phyloP scores from a whole-genome alignment of 1,140 invertebrate species.

The Charaxes varanes region DNA sequence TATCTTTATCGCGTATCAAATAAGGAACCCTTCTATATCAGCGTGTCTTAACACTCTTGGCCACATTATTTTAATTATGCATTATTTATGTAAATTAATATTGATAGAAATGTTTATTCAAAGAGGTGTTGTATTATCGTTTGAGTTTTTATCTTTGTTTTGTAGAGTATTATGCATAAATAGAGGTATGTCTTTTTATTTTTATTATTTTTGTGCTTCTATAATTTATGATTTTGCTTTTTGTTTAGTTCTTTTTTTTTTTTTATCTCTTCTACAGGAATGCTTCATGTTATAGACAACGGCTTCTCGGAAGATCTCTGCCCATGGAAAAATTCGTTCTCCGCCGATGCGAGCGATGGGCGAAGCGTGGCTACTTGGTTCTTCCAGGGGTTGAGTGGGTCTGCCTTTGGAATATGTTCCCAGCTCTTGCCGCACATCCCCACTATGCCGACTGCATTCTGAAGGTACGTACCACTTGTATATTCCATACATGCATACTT shows the following conservation, averaged over 20 bases:
- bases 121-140: no score
- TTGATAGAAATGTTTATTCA: no score
- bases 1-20: no score
- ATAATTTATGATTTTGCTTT: constrained; percentile 2
- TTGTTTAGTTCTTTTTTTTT: constrained; percentile 23
- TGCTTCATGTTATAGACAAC: constrained; percentile 87
- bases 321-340: constrained; percentile 97
- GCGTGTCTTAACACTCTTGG: no score
- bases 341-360: constrained; percentile 86
- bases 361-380: constrained; percentile 83
- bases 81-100: no score
- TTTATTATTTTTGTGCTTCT: not conserved
- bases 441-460: constrained; percentile 82
- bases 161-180: no score
- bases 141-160: no score
- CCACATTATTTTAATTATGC: no score
- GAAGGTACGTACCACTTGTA: no score
- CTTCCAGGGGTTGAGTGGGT: constrained; percentile 92
- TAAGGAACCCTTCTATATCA: no score
- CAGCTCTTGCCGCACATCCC: constrained; percentile 84
- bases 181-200: no score
- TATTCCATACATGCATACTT: no score
- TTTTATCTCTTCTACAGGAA: constrained; percentile 70
- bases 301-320: constrained; percentile 96
- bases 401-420: constrained; percentile 96